Evolutionary conservation across 2,797 vertebrate genomes (phyloP), one percentile per base, ranked within the genome.

Genomic region (Microctenopoma lineatum): DNA sequence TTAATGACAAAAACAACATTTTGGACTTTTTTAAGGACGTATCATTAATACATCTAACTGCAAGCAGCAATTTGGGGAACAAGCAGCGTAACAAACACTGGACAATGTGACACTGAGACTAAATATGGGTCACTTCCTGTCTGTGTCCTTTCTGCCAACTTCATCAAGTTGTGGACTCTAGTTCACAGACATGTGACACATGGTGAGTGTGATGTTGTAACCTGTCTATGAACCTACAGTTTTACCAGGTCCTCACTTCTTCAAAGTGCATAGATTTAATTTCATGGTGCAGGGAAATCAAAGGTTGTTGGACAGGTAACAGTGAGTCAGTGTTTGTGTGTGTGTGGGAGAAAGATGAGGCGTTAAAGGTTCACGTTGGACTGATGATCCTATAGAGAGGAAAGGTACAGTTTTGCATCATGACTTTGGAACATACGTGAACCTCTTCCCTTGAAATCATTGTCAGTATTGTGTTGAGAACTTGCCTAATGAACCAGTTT

Each of bases 101-200:
- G 5, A 27, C 16, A 36, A 55, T 45, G 27, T 21, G 21, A 26
- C 5, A 36, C 4, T 42, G 9, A 42, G 46, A 52, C 5, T 5
- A 4, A 29, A 52, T 39, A 11, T 52, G 11, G 11, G 25, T 58
- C 47, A 67, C 12, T 71, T 76, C 62, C 51, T 57, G 27, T 56
- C 61, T 60, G 14, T 59, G 38, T 18, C 51, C 44, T 46, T 66
- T 14, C 38, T 18, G 6, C 11, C 7, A 39, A 39, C 18, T 45
- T 21, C 15, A 0, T 48, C 18, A 41, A 14, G 42, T 36, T 38
- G 27, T 18, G 7, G 12, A 34, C 25, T 34, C 15, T 21, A 38
- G 9, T 59, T 54, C 14, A 25, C 14, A 4, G 7, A 25, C 45
- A 0, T 52, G 27, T 48, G 54, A 59, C 18, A 48, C 51, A 51